Conservation (phyloP, 1,140 invertebrate species). For the Trachelipus rathkii region DNA sequence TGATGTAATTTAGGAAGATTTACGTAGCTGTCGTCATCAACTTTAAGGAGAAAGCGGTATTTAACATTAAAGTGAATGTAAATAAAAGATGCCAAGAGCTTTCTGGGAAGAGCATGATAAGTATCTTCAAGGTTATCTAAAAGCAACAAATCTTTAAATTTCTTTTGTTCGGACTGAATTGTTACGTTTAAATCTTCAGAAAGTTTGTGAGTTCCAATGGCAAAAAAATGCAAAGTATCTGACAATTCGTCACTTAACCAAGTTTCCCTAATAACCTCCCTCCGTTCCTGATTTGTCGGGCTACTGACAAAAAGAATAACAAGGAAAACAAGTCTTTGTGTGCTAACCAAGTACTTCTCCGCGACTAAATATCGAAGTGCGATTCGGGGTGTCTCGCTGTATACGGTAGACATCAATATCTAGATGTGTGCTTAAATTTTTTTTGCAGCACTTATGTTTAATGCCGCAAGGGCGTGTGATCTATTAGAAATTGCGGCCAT, state of each 20-base stretch:
- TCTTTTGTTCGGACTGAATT: conserved; percentile 60
- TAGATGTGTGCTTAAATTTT: too few relatives aligned
- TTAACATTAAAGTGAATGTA: conserved; percentile 54
- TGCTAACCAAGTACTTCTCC: conserved; percentile 26
- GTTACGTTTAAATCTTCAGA: conserved; percentile 47
- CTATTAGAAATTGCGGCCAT: too few relatives aligned
- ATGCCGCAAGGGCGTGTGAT: too few relatives aligned
- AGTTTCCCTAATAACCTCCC: conserved; percentile 64
- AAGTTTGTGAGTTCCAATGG: conserved; percentile 62
- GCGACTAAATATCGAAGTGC: too few relatives aligned
- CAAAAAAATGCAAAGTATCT: conserved; percentile 64
- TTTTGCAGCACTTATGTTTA: too few relatives aligned
- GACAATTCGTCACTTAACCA: conserved; percentile 59
- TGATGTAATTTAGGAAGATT: conserved; percentile 60
- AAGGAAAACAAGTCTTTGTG: conserved; percentile 48
- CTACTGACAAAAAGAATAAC: conserved; percentile 64
- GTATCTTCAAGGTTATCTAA: conserved; percentile 63
- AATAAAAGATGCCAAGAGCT: conserved; percentile 62
- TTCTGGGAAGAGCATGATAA: conserved; percentile 67
- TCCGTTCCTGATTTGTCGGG: conserved; percentile 50
- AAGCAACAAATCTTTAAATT: conserved; percentile 64
- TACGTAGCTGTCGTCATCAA: conserved; percentile 80
- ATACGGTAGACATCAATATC: too few relatives aligned
- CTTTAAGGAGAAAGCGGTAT: conserved; percentile 77
- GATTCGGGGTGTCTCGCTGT: too few relatives aligned